These are phyloP conservation scores for Chironomus riparius DNA, from an alignment of 2,888 invertebrate genomes.

Conservation along the genomic window DNA sequence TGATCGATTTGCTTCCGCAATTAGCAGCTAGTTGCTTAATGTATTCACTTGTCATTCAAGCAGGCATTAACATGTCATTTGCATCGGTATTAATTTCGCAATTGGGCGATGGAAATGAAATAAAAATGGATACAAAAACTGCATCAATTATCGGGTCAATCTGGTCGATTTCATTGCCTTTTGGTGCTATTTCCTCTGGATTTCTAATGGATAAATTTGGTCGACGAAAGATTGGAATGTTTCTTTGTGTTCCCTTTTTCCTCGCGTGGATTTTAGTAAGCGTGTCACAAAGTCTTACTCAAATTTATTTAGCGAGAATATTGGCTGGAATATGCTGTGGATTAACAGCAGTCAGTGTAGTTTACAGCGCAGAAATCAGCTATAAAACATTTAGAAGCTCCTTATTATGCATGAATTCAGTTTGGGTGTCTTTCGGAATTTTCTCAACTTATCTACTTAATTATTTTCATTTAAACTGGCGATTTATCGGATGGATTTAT, in stretches of 20 bases:
- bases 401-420: constrained; percentile 48
- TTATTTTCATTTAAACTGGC: constrained; percentile 44
- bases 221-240: constrained; percentile 43
- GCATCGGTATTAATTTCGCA: constrained; percentile 49
- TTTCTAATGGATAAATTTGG: constrained; percentile 50
- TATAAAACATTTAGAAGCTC: constrained; percentile 47
- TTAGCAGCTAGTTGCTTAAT: neutral
- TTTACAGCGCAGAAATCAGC: constrained; percentile 51
- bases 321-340: constrained; percentile 49
- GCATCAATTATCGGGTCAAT: constrained; percentile 44
- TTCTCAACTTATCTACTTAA: constrained; percentile 46
- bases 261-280: constrained; percentile 45
- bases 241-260: constrained; percentile 42
- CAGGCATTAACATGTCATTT: constrained; percentile 50
- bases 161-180: constrained; percentile 46
- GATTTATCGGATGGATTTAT: constrained; percentile 43
- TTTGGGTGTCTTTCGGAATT: constrained; percentile 51
- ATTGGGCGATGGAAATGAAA: constrained; percentile 38
- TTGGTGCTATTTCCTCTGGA: constrained; percentile 47
- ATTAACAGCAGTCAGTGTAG: constrained; percentile 45
- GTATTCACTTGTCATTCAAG: constrained; percentile 43
- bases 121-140: constrained; percentile 39
- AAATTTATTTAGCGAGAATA: constrained; percentile 45
- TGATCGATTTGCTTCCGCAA: constrained; percentile 4
- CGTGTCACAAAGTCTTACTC: constrained; percentile 39